Base-by-base conservation (phyloP, 2,888 invertebrate genomes). In the Andrena trimmerana region DNA sequence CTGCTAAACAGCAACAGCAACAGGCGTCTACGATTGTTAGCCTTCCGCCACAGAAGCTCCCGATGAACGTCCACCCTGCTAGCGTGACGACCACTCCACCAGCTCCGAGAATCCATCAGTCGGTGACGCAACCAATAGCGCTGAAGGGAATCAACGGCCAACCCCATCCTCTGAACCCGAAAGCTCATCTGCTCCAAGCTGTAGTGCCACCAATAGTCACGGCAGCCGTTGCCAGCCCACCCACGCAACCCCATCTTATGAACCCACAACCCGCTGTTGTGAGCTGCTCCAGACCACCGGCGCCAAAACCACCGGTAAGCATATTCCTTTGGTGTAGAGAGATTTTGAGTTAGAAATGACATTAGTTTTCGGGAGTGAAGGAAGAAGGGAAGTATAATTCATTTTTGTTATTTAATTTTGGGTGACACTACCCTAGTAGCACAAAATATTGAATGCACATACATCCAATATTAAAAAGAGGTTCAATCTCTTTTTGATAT, bases 191-290 rank as follows among this genome's bases (percentile, higher is more conserved):
- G 31, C 84, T 94, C 50, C 94, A 94, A 79, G 94, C 94, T 4
- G 94, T 93, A 1, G 92, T 94, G 4, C 95, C 94, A n/a, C 94
- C 95, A 48, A 94, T 95, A 66, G 93, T 96, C 48, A 93, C 95
- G 4, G 95, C 95, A 8, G 94, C 95, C 20, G 95, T 96, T 16
- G 95, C 95, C 6, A 96, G 95, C 93, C 95, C 95, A 84, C 95
- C 96, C 2, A 94, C 95, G 7, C 95, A 95, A 78, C 92, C 94
- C 6, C 95, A 94, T 89, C 91, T 94, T 10, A 89, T 94, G 50
- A 92, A 93, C 77, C 94, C 94, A 78, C 95, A 94, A 87, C 94
- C 95, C 29, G 93, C 95, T 66, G 92, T 92, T 0, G 91, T 92
- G 63, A 92, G 93, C 60, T 91, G 89, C 20, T 67, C 92, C 1